phyloP scores from a whole-genome alignment of 2,113 vertebrate species.

The Silurus meridionalis region DNA sequence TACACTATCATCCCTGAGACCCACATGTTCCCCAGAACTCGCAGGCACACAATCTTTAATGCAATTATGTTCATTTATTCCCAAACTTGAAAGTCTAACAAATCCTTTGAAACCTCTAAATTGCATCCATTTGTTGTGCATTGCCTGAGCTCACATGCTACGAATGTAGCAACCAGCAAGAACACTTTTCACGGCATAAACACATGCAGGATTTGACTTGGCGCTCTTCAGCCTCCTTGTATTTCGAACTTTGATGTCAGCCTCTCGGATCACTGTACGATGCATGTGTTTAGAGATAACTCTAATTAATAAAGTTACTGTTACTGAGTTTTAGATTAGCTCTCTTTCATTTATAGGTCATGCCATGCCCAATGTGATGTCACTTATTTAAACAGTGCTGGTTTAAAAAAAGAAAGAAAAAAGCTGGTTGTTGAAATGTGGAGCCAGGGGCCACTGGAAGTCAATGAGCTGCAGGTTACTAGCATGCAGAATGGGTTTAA shows the following conservation, averaged over 20 bases:
- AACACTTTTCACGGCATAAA: constrained; percentile 6
- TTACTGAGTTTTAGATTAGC: neutral
- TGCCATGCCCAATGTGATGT: neutral
- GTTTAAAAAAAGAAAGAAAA: neutral
- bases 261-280: neutral
- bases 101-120: constrained; percentile 28
- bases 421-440: neutral
- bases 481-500: neutral
- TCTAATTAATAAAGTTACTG: neutral
- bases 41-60: constrained; percentile 26
- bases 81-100: constrained; percentile 8
- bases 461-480: constrained; percentile 8
- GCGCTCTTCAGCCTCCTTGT: neutral
- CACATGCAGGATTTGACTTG: constrained; percentile 10
- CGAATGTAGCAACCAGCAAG: constrained; percentile 7
- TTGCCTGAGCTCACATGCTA: constrained; percentile 31
- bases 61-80: constrained; percentile 20
- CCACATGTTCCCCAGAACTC: neutral
- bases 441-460: neutral
- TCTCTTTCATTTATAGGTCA: neutral
- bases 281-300: neutral
- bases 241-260: constrained; percentile 18
- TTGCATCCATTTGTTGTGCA: constrained; percentile 14
- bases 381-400: constrained; percentile 3
- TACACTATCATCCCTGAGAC: neutral